Evolutionary conservation across 2,797 vertebrate genomes (phyloP).

Genomic region (Manis pentadactyla): DNA sequence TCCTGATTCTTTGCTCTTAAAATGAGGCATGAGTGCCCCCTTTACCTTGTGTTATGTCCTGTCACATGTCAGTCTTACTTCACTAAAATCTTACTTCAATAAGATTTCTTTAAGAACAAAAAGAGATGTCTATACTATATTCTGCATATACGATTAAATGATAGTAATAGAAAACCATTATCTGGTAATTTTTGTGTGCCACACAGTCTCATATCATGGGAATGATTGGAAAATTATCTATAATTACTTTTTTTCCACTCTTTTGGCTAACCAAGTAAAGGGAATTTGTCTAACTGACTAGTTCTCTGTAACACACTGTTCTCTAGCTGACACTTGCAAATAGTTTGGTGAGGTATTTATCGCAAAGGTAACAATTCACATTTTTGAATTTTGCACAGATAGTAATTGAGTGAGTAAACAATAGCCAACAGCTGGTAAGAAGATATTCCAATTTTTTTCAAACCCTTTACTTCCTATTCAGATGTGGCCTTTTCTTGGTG

Average conservation of each 20-base stretch:
- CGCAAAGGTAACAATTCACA: neutral
- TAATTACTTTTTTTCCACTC: neutral
- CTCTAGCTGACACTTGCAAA: neutral
- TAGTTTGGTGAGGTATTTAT: neutral
- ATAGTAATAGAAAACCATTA: neutral
- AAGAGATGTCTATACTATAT: neutral
- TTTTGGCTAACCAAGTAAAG: neutral
- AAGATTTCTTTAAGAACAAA: no score
- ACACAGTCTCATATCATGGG: neutral
- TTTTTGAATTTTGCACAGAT: neutral
- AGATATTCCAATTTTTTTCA: neutral
- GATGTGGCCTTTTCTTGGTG: neutral
- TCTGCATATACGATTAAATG: neutral
- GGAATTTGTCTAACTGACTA: neutral
- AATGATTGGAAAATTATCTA: slow-evolving; percentile 18
- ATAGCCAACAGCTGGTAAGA: neutral
- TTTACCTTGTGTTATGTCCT: neutral
- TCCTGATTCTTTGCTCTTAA: neutral
- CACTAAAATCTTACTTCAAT: neutral
- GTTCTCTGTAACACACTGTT: neutral
- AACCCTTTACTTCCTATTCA: neutral
- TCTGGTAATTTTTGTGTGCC: neutral
- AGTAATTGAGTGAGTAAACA: neutral
- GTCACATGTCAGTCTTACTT: neutral
- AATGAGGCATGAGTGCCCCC: neutral